A percentile compares a stretch with the other conserved stretches of the same genome.
Evolutionary conservation across 2,113 vertebrate species (phyloP).

Genomic region (Sula dactylatra): DNA sequence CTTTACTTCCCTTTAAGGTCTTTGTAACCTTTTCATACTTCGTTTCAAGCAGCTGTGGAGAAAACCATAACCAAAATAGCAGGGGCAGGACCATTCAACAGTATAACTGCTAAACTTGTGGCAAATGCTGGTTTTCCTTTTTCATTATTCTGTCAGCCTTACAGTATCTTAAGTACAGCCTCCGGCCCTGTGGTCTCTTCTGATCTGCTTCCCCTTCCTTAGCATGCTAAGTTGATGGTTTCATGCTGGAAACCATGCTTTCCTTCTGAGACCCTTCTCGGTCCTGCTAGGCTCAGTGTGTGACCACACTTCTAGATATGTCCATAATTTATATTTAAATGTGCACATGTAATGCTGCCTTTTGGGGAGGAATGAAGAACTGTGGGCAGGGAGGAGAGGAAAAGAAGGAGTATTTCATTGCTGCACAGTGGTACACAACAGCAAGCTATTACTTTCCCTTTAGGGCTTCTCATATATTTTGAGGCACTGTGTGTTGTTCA

Average conservation of each 20-base stretch:
- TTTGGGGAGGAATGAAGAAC: background rate
- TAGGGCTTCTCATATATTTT: constrained; percentile 28
- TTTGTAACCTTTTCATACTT: background rate
- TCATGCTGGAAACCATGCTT: background rate
- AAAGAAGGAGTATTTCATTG: background rate
- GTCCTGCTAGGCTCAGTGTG: background rate
- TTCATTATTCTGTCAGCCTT: constrained; percentile 22
- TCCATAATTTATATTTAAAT: background rate
- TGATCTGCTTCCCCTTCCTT: background rate
- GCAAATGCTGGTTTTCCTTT: background rate
- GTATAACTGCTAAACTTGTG: background rate
- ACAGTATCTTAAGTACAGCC: background rate
- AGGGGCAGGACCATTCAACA: background rate
- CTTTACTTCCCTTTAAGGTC: background rate
- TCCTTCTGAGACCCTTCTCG: background rate
- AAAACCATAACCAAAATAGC: background rate
- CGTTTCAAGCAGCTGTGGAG: background rate
- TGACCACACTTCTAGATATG: background rate
- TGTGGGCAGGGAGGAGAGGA: background rate
- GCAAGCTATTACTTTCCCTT: constrained; percentile 14
- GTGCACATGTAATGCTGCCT: background rate
- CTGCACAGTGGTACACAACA: background rate
- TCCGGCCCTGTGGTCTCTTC: background rate
- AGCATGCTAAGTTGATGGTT: background rate
- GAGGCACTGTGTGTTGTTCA: background rate